Evolutionary conservation across 1,140 invertebrate species (phyloP), one percentile per base, ranked within the genome.

Genomic region (roundworm (Caenorhabditis elegans)): DNA sequence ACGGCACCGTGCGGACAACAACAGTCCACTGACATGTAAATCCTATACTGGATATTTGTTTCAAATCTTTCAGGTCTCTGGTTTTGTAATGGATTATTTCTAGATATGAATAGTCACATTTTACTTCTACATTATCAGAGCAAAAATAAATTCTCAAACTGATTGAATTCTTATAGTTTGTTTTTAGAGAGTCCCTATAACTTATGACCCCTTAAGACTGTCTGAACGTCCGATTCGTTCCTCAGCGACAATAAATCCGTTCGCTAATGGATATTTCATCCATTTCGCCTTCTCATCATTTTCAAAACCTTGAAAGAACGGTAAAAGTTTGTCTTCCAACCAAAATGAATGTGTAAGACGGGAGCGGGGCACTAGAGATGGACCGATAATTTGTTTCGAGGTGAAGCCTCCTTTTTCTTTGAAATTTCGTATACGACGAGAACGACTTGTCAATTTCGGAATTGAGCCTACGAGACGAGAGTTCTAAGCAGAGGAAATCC

Each of bases 351-450:
- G 60, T 6, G 17, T 19, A n/a, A n/a, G 39, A 70, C 31, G 24
- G 24, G 26, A 55, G 26, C 24, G 60, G 34, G 4, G 39, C 36
- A 24, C 19, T 6, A 28, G 39, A n/a, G 3, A 70, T 70, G 60
- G 60, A 34, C 60, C 31, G 60, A 70, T 70, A 70, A 70, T 70
- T 31, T 70, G 60, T 70, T 70, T 70, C n/a, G n/a, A 70, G 60
- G 60, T 70, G 60, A 70, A 70, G 60, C 60, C 60, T 13, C 19
- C 5, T 19, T 5, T 5, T 24, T 3, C 26, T 60, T 28, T 60
- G 31, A 60, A 28, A 60, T 60, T 60, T 60, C 53, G 53, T 60
- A 60, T 17, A 60, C 26, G 19, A 34, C 1, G 26, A 55, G 8
- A 28, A 22, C 49, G 24, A 60, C 53, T 60, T 60, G 53, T 60